Evolutionary conservation across 2,888 invertebrate species (phyloP).

Genomic region (Gymnocheta viridis): DNA sequence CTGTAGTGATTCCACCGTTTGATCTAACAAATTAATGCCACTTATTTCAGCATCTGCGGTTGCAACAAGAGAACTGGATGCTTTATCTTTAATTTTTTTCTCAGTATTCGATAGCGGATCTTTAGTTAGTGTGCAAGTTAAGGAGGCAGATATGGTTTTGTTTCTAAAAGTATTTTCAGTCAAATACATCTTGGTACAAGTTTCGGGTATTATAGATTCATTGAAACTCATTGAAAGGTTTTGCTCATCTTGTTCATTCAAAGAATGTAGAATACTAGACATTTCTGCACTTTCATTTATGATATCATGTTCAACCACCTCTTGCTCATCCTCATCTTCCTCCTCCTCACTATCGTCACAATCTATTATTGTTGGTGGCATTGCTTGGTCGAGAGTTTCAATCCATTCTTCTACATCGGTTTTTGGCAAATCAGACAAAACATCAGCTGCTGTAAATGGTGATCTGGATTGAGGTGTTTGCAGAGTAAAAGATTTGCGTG

Average conservation of each 20-base stretch:
- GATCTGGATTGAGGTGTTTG: constrained; percentile 46
- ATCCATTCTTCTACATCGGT: constrained; percentile 76
- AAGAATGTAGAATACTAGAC: constrained; percentile 26
- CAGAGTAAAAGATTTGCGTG: constrained; percentile 53
- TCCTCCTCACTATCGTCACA: constrained; percentile 33
- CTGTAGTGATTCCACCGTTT: constrained; percentile 76
- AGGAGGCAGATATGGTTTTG: constrained; percentile 11
- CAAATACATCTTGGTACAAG: constrained; percentile 49
- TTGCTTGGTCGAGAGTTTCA: constrained; percentile 66
- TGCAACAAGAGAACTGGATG: not conserved
- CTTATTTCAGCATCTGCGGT: constrained; percentile 74
- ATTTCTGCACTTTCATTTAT: constrained; percentile 65
- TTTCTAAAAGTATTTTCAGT: constrained; percentile 28
- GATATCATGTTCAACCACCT: constrained; percentile 4
- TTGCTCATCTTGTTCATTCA: constrained; percentile 32
- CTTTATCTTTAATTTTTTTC: constrained; percentile 35
- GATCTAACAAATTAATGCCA: constrained; percentile 77
- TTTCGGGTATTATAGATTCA: constrained; percentile 73
- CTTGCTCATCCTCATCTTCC: not conserved
- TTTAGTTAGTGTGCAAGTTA: not conserved
- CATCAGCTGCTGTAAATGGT: constrained; percentile 67
- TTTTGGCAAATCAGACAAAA: constrained; percentile 72
- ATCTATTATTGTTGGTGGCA: constrained; percentile 55
- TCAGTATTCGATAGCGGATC: constrained; percentile 47
- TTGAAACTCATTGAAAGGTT: constrained; percentile 37